phyloP scores from a whole-genome alignment of 2,888 invertebrate genomes.

The Chalcis sispes region DNA sequence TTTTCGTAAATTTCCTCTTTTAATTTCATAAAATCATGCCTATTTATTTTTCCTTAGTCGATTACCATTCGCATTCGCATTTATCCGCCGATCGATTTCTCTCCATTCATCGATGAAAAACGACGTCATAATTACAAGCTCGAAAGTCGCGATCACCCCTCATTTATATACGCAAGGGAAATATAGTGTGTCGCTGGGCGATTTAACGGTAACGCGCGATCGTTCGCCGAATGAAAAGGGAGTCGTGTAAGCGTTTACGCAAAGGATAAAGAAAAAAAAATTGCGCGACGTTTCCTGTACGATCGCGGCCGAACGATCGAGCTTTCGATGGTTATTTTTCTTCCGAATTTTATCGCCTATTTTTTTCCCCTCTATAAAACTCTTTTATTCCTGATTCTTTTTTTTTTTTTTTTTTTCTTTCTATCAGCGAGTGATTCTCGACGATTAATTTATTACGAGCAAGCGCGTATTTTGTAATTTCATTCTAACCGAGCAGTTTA shows the following conservation, averaged over 20 bases:
- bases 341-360: slow-evolving; percentile 42
- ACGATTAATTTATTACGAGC: slow-evolving; percentile 38
- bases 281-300: no score
- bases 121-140: slow-evolving; percentile 33
- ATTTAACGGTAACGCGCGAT: neutral
- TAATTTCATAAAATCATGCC: no score
- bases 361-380: slow-evolving; percentile 60
- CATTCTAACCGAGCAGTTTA: neutral
- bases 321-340: no score
- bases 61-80: neutral
- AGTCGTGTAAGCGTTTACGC: slow-evolving; percentile 2
- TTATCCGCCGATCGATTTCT: slow-evolving; percentile 10
- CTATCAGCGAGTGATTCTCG: slow-evolving; percentile 48
- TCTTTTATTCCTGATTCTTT: neutral
- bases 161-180: slow-evolving; percentile 2
- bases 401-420: slow-evolving; percentile 50
- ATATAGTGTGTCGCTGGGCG: neutral
- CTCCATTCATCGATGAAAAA: slow-evolving; percentile 7
- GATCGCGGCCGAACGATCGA: no score
- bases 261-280: neutral
- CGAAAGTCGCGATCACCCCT: neutral
- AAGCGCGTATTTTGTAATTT: slow-evolving; percentile 36
- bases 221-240: neutral
- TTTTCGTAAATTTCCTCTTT: no score
- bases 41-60: no score